Conservation (phyloP, 2,113 vertebrate genomes). For the Telmatochromis brichardi region DNA sequence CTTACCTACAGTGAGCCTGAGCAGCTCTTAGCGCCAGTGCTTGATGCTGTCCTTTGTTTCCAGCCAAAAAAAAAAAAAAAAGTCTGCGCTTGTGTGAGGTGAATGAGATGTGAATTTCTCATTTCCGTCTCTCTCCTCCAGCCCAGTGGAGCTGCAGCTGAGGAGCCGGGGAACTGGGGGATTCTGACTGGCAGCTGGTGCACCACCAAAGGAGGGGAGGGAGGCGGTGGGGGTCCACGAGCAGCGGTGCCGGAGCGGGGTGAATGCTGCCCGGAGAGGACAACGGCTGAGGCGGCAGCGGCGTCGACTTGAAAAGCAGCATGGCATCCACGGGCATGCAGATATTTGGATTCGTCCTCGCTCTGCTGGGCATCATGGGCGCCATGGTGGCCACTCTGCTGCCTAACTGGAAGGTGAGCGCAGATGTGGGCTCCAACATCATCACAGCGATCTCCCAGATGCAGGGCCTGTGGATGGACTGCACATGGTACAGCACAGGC, state of each 20-base stretch:
- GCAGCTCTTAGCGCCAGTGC: constrained; percentile 8
- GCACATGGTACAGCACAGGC: constrained; percentile 95
- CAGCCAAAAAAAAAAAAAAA: constrained; percentile 36
- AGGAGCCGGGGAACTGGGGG: constrained; percentile 34
- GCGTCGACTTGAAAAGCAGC: constrained; percentile 32
- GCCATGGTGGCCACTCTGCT: constrained; percentile 83
- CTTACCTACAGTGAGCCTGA: constrained; percentile 28
- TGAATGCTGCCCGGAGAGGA: constrained; percentile 64
- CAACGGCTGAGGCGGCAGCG: constrained; percentile 28
- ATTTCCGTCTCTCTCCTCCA: constrained; percentile 56
- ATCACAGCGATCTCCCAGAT: constrained; percentile 86
- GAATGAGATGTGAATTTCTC: constrained; percentile 35
- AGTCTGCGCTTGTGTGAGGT: constrained; percentile 25
- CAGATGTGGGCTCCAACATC: constrained; percentile 84
- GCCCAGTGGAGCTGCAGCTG: constrained; percentile 55
- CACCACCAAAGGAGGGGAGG: constrained; percentile 14
- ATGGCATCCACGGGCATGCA: constrained; percentile 88
- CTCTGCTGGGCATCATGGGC: constrained; percentile 81
- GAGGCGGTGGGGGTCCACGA: constrained; percentile 36
- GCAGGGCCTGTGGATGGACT: constrained; percentile 98
- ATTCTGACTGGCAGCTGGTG: constrained; percentile 50
- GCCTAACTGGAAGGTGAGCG: constrained; percentile 92
- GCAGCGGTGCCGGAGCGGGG: constrained; percentile 46
- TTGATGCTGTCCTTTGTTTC: constrained; percentile 58
- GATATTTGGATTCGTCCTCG: constrained; percentile 87